Evolutionary conservation across 2,797 vertebrate species (phyloP), one percentile per base, ranked within the genome.

Genomic region (Sebastes variabilis): DNA sequence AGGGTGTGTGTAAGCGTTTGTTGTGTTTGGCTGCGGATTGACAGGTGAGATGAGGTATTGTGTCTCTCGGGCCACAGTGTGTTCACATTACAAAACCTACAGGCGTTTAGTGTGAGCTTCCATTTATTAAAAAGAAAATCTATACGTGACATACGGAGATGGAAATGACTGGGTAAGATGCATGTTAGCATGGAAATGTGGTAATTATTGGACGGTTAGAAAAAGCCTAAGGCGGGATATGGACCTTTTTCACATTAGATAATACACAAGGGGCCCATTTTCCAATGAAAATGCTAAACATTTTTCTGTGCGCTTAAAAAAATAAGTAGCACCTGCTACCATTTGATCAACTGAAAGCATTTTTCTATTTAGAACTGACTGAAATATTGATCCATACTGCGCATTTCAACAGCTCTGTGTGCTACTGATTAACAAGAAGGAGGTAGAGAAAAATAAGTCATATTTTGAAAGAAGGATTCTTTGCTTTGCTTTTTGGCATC

Each of bases 171-270:
- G 67, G 38, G 75, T 30, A 18, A 27, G 69, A 65, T 34, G 52
- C 22, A 34, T n/a, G 64, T 32, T 66, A 64, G 38, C 55, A 25
- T 67, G 34, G 62, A 16, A 66, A 75, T 3, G n/a, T 66, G 62
- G 62, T 61, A 46, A 88, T 89, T 85, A 86, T 66, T 52, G 66
- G 73, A 70, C 38, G 56, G 65, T 32, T 76, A 66, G 55, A 74
- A 72, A 72, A 34, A 81, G 55, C 29, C 36, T 77, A 6, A 56
- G 72, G 65, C 6, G 2, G 66, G 36, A 66, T 12, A 76, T 52
- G 62, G 55, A 66, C 36, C 55, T 66, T 58, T 56, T 59, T 55
- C 22, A 79, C 62, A 62, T 52, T 34, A 72, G 79, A 81, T 73
- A 55, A 83, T 65, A 55, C 49, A 81, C 60, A 67, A 62, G 60